Conservation (phyloP, 2,797 vertebrate genomes). For the Tinamus major region DNA sequence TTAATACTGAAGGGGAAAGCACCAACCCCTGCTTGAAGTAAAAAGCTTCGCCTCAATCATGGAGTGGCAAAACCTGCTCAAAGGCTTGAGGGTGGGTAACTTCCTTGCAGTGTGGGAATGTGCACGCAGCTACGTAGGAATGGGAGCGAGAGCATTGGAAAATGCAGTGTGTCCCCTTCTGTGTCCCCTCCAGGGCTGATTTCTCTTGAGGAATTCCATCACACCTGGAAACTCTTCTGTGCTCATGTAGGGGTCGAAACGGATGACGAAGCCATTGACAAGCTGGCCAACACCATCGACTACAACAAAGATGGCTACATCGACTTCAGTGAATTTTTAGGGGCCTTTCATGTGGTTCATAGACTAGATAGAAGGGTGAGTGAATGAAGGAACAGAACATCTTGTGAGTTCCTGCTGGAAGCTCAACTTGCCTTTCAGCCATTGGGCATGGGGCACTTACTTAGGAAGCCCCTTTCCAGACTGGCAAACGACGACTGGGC, state of each 20-base stretch:
- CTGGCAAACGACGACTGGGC: background rate
- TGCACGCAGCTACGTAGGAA: background rate
- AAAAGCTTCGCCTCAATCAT: background rate
- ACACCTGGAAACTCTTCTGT: constrained; percentile 93
- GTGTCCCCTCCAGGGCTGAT: constrained; percentile 86
- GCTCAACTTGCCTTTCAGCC: background rate
- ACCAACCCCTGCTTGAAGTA: background rate
- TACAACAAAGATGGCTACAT: constrained; percentile 96
- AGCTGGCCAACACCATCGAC: constrained; percentile 90
- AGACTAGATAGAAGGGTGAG: constrained; percentile 85
- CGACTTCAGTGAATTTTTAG: constrained; percentile 96
- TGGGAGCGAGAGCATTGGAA: background rate
- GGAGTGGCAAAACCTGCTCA: background rate
- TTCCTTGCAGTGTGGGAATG: background rate
- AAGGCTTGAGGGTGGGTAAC: accelerated
- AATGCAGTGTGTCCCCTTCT: background rate
- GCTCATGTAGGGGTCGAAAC: constrained; percentile 85
- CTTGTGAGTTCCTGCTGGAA: background rate
- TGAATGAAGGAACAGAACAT: constrained; percentile 36
- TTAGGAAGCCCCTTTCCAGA: background rate
- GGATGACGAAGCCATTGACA: constrained; percentile 85
- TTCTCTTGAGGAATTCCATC: constrained; percentile 92
- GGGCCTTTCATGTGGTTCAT: constrained; percentile 94
- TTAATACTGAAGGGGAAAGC: background rate
- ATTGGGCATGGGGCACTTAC: background rate